phyloP scores from a whole-genome alignment of 2,797 vertebrate species.

The Allobates femoralis region DNA sequence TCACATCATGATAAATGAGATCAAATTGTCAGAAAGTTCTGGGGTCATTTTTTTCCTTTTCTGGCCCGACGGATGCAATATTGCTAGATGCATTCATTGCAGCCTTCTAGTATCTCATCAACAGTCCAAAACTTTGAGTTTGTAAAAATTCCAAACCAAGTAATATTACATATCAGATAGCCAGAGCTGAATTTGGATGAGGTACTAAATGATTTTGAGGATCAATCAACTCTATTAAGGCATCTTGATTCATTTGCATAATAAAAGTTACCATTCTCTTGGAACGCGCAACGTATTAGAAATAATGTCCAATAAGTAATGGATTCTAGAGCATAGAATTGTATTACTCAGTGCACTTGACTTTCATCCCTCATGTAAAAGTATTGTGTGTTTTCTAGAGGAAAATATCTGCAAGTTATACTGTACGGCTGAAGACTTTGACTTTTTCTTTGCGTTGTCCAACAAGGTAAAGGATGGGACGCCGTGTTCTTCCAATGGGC shows the following conservation, averaged over 20 bases:
- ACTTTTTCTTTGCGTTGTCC: conserved; percentile 98
- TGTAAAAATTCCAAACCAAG: neutral
- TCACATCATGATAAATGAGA: too few relatives aligned
- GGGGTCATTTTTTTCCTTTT: neutral
- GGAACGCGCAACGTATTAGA: too few relatives aligned
- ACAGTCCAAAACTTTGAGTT: too few relatives aligned
- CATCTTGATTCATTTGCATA: too few relatives aligned
- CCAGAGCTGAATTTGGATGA: too few relatives aligned
- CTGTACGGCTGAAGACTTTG: conserved; percentile 97
- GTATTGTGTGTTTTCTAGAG: conserved; percentile 74
- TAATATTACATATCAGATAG: too few relatives aligned
- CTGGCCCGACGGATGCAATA: neutral
- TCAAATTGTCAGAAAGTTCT: too few relatives aligned
- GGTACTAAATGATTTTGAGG: neutral
- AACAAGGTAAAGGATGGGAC: conserved; percentile 97
- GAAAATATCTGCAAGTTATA: conserved; percentile 96
- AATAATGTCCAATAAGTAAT: too few relatives aligned
- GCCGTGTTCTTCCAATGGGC: conserved; percentile 83
- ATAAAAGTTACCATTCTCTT: too few relatives aligned
- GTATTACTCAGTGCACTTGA: neutral
- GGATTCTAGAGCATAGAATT: neutral
- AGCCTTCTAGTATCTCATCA: neutral
- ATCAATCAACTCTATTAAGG: too few relatives aligned
- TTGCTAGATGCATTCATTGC: neutral
- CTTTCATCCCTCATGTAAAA: too few relatives aligned